Conservation (phyloP, 2,888 invertebrate genomes). For the Leptopterna dolabrata region DNA sequence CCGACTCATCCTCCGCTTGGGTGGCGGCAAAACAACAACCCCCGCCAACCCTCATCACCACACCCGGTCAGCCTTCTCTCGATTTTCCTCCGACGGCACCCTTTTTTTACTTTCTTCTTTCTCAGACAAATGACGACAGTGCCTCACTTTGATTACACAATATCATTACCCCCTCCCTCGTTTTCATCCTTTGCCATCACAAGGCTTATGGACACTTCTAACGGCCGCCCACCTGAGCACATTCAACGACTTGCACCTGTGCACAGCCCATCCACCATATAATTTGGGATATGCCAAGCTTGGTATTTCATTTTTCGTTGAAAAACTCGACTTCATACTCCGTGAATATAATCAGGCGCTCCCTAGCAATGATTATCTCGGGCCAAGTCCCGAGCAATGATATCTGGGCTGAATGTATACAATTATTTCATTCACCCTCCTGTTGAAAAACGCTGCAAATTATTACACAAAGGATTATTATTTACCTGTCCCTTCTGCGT, state of each 20-base stretch:
- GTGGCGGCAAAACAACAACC: conserved; percentile 29
- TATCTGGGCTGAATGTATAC: too few relatives aligned
- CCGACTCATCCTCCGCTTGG: not conserved
- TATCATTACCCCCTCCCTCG: conserved; percentile 18
- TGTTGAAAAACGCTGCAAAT: too few relatives aligned
- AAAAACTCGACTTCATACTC: too few relatives aligned
- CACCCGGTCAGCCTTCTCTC: not conserved
- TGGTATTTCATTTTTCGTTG: too few relatives aligned
- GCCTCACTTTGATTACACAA: conserved; percentile 36
- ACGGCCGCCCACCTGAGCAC: not conserved
- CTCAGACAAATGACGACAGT: conserved; percentile 15
- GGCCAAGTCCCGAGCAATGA: too few relatives aligned
- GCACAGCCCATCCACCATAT: not conserved
- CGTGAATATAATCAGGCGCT: too few relatives aligned
- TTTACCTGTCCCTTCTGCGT: too few relatives aligned
- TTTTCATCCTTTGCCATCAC: not conserved
- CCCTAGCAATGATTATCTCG: too few relatives aligned
- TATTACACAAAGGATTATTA: too few relatives aligned
- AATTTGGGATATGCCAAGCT: too few relatives aligned
- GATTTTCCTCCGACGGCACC: not conserved
- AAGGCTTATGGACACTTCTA: not conserved
- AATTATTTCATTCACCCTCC: too few relatives aligned
- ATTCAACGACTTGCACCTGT: not conserved
- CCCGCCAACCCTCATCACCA: not conserved
- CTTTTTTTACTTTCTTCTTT: not conserved